Evolutionary conservation across 2,888 invertebrate genomes (phyloP).

Genomic region (Gerris lacustris): DNA sequence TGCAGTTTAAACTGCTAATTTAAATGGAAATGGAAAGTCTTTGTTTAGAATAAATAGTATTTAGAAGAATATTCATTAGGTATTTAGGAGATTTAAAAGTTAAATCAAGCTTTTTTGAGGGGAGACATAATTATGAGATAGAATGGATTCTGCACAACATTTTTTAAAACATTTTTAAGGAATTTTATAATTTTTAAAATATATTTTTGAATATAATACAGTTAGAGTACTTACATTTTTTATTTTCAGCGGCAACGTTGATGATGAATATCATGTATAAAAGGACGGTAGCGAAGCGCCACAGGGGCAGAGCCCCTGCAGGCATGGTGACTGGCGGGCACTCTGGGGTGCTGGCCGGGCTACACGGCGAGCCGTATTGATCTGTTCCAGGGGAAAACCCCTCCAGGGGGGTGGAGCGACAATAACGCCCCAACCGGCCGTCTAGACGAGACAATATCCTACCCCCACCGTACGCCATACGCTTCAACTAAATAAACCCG

Average conservation of each 20-base stretch:
- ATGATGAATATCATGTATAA: background rate
- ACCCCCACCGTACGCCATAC: background rate
- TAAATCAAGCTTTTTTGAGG: too few relatives aligned
- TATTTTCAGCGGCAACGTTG: slow-evolving; percentile 1
- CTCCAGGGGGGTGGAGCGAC: background rate
- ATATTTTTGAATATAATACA: too few relatives aligned
- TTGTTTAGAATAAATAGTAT: too few relatives aligned
- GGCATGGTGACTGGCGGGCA: background rate
- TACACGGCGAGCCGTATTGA: background rate
- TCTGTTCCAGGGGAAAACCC: background rate
- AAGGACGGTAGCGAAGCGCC: background rate
- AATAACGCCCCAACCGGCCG: background rate
- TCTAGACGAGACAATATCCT: background rate
- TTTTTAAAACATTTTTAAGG: too few relatives aligned
- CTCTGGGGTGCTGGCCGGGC: background rate
- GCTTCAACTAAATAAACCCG: background rate
- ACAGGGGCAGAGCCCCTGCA: slow-evolving; percentile 1
- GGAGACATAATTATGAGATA: too few relatives aligned
- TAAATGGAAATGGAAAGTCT: too few relatives aligned
- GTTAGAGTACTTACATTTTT: background rate
- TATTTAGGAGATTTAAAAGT: too few relatives aligned
- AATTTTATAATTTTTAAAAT: too few relatives aligned
- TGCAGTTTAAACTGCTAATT: too few relatives aligned
- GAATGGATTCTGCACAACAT: too few relatives aligned
- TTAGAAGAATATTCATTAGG: too few relatives aligned